phyloP scores from a whole-genome alignment of 2,113 vertebrate species.

The Mirza zaza region DNA sequence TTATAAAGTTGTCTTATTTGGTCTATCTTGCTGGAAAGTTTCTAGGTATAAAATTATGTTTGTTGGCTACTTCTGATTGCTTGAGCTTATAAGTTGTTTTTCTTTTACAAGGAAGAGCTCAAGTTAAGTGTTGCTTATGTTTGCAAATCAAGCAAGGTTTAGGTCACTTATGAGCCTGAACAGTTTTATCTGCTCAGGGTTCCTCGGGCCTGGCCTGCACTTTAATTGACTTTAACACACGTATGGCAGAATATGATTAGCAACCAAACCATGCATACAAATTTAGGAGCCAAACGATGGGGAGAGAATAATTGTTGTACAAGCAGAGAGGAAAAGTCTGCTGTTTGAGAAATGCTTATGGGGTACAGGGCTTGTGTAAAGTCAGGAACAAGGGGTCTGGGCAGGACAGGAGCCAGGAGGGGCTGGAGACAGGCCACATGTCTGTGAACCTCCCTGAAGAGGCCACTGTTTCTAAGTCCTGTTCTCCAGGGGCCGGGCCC shows the following conservation, averaged over 20 bases:
- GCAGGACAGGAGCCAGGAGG: rapidly evolving
- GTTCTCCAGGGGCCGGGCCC: neutral
- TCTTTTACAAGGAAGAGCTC: neutral
- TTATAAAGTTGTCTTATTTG: neutral
- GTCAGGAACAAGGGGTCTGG: neutral
- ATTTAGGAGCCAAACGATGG: neutral
- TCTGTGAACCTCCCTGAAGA: too few species aligned
- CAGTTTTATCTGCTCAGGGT: neutral
- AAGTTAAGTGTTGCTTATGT: neutral
- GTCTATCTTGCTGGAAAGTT: neutral
- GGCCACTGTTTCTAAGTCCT: too few species aligned
- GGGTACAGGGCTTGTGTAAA: neutral
- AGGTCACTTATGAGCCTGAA: neutral
- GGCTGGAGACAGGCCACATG: neutral
- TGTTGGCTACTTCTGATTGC: neutral
- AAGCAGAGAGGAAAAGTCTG: neutral
- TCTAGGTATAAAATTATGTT: neutral
- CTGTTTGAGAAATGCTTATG: neutral
- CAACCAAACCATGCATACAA: neutral
- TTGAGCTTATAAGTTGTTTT: neutral
- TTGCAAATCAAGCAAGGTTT: neutral
- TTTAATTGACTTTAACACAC: neutral
- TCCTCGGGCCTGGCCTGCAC: neutral
- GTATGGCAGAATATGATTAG: neutral
- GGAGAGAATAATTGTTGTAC: neutral